phyloP scores from a whole-genome alignment of 2,113 vertebrate species.

The Larimichthys polyactis region DNA sequence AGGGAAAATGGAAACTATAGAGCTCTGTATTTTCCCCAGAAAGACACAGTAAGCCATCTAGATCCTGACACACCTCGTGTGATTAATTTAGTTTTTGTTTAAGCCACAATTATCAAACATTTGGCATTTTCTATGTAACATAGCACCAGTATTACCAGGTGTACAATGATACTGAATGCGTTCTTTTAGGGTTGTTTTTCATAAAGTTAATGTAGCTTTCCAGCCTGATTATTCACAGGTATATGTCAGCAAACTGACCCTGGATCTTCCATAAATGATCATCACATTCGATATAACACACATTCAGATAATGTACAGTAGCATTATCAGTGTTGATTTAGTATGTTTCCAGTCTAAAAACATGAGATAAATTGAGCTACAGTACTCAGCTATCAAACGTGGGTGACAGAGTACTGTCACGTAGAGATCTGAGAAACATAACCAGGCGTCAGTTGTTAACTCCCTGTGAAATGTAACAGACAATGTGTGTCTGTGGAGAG shows the following conservation, averaged over 20 bases:
- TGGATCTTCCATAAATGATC: neutral
- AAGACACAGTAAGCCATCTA: neutral
- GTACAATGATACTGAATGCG: no score
- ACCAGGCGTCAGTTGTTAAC: neutral
- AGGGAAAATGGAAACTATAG: slow-evolving; percentile 20
- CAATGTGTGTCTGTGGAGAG: slow-evolving; percentile 20
- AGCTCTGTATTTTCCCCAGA: slow-evolving; percentile 2
- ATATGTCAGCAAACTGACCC: neutral
- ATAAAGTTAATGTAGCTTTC: neutral
- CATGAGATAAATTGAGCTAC: neutral
- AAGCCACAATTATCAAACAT: neutral
- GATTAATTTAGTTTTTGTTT: neutral
- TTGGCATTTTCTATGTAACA: neutral
- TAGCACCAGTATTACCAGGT: neutral
- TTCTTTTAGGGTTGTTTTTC: neutral
- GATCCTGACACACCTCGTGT: neutral
- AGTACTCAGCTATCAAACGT: neutral
- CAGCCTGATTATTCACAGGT: neutral
- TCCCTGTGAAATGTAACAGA: neutral
- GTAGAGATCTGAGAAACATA: neutral
- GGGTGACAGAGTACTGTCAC: slow-evolving; percentile 12
- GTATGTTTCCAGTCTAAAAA: no score
- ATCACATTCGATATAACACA: neutral
- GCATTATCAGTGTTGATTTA: neutral
- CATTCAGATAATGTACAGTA: neutral